Conservation (phyloP, 2,888 invertebrate genomes). For the Hypselothyrea guttata region DNA sequence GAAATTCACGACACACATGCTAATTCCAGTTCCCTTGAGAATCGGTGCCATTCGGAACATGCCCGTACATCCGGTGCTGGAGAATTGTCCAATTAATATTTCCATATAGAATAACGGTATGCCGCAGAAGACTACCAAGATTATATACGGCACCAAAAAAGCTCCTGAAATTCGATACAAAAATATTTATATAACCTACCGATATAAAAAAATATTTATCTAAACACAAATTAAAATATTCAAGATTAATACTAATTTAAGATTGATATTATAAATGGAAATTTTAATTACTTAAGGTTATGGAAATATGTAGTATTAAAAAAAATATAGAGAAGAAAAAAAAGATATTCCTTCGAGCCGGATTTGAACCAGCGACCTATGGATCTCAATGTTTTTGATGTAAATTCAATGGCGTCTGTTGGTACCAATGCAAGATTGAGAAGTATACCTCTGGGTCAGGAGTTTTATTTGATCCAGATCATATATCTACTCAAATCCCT, state of each 20-base stretch:
- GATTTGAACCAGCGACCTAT: constrained; percentile 79
- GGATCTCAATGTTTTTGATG: constrained; percentile 68
- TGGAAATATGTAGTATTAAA: too few relatives aligned
- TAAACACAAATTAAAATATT: too few relatives aligned
- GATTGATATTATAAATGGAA: too few relatives aligned
- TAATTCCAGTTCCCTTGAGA: constrained; percentile 95
- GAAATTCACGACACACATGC: constrained; percentile 90
- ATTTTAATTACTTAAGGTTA: too few relatives aligned
- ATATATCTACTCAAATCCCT: constrained; percentile 49
- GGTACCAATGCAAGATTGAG: constrained; percentile 46
- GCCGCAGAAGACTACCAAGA: constrained; percentile 91
- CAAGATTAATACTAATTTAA: too few relatives aligned
- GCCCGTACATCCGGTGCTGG: constrained; percentile 90
- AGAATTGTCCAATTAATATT: constrained; percentile 92
- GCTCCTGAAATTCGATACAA: constrained; percentile 83
- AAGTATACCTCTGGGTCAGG: constrained; percentile 28
- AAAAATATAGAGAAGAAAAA: constrained; percentile 5
- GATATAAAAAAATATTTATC: neutral
- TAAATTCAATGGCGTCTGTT: constrained; percentile 46
- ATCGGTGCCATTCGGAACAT: constrained; percentile 91
- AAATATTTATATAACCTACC: too few relatives aligned
- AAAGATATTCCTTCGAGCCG: constrained; percentile 66
- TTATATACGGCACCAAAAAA: constrained; percentile 92
- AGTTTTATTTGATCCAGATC: constrained; percentile 51
- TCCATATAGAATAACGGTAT: constrained; percentile 95